These are phyloP conservation scores for Chiloscyllium plagiosum DNA, from an alignment of 2,113 vertebrate species.

Conservation along the genomic window DNA sequence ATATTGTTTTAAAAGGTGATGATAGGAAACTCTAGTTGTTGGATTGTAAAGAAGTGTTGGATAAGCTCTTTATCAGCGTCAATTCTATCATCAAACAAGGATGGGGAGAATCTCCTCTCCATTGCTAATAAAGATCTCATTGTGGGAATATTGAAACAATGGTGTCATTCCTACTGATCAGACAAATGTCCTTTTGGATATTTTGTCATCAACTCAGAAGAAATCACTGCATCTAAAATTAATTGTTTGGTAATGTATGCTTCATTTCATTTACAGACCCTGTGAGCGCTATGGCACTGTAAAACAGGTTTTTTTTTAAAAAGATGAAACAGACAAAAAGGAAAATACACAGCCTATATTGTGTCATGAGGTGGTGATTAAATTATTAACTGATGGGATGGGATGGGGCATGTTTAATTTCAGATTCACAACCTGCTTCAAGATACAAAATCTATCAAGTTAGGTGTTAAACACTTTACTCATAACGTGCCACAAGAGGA, in stretches of 20 bases:
- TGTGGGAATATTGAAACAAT: not conserved
- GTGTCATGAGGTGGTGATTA: not conserved
- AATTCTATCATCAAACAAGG: not conserved
- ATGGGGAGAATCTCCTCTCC: not conserved
- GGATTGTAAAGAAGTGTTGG: not conserved
- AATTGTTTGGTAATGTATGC: not conserved
- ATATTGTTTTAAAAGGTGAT: not conserved
- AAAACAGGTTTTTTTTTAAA: not conserved
- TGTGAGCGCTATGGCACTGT: not conserved
- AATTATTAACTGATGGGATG: not conserved
- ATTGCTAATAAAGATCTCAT: not conserved
- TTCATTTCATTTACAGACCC: not conserved
- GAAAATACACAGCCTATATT: not conserved
- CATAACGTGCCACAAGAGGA: too few species aligned
- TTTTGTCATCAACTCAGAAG: not conserved
- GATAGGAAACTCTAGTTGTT: not conserved
- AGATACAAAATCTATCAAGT: not conserved
- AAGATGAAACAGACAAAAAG: not conserved
- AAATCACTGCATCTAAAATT: not conserved
- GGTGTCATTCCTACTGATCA: not conserved
- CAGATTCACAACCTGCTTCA: not conserved
- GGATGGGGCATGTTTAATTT: not conserved
- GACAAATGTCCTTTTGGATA: not conserved
- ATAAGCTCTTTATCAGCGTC: not conserved
- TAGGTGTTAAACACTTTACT: not conserved